Evolutionary conservation across 1,140 invertebrate genomes (phyloP).

Genomic region (Panulirus ornatus): DNA sequence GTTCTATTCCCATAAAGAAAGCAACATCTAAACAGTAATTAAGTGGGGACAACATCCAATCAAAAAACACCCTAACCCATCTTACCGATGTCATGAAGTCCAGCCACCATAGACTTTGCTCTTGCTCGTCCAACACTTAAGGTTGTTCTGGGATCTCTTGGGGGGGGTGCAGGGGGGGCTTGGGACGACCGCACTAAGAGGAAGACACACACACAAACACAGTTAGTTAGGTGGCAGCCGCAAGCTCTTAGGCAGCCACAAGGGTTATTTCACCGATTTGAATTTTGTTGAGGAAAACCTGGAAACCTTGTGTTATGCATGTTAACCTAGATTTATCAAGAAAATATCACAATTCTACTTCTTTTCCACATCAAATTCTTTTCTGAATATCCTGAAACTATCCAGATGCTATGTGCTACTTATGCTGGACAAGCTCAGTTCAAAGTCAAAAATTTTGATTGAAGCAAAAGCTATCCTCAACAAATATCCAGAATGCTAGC

Average conservation of each 20-base stretch:
- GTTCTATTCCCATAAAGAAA: background rate
- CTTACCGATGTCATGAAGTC: constrained; percentile 79
- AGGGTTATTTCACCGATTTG: constrained; percentile 32
- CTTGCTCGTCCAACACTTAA: constrained; percentile 93
- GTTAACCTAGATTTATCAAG: too few relatives aligned
- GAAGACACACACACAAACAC: constrained; percentile 37
- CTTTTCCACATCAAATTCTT: too few relatives aligned
- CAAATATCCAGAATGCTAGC: constrained; percentile 50
- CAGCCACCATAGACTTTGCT: constrained; percentile 93
- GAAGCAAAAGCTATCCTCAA: constrained; percentile 14
- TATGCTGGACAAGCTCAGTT: background rate
- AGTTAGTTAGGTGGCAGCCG: constrained; percentile 53
- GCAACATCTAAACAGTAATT: background rate
- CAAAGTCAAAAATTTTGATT: background rate
- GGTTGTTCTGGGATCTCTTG: constrained; percentile 95
- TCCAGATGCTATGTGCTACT: background rate
- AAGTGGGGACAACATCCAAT: constrained; percentile 20
- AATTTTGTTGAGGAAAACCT: constrained; percentile 51
- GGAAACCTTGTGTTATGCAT: background rate
- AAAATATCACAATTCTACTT: too few relatives aligned
- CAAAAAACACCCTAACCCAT: background rate
- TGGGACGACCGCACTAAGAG: constrained; percentile 77
- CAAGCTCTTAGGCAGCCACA: constrained; percentile 43
- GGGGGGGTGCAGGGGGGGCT: constrained; percentile 87
- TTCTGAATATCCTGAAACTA: background rate